A percentile compares a stretch with the other conserved stretches of the same genome.
Evolutionary conservation across 1,140 invertebrate species (phyloP).

Genomic region (Drosophila rhopaloa): DNA sequence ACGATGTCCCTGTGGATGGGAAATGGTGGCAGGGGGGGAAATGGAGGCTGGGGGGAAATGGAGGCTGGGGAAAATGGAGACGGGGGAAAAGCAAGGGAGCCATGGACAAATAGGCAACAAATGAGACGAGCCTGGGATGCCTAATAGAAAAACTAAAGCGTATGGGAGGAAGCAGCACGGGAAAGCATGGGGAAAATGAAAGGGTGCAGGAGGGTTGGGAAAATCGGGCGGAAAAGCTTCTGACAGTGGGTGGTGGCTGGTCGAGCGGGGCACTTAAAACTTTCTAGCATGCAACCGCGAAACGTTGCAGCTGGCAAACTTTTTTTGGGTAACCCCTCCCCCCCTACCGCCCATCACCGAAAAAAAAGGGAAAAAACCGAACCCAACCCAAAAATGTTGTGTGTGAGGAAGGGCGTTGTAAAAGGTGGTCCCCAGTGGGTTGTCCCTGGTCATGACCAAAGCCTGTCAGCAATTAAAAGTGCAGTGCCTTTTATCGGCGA

Average conservation of each 20-base stretch:
- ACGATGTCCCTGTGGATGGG: conserved; percentile 54
- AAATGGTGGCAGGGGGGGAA: neutral
- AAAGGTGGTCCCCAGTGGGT: conserved; percentile 9
- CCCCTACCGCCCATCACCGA: neutral
- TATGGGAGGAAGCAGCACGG: conserved; percentile 47
- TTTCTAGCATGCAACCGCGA: conserved; percentile 78
- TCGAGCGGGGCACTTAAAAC: conserved; percentile 77
- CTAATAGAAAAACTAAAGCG: conserved; percentile 78
- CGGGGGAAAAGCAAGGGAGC: conserved; percentile 1
- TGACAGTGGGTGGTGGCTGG: conserved; percentile 25
- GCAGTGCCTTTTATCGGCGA: conserved; percentile 5
- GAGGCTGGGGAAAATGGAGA: conserved; percentile 1
- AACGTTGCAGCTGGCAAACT: conserved; percentile 69
- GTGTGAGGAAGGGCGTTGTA: conserved; percentile 8
- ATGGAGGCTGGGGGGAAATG: neutral
- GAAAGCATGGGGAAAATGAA: conserved; percentile 9
- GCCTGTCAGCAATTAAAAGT: conserved; percentile 67
- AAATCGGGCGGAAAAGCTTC: conserved; percentile 26
- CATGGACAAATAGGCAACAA: conserved; percentile 77
- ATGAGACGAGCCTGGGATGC: conserved; percentile 74
- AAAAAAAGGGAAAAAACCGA: neutral
- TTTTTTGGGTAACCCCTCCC: conserved; percentile 27
- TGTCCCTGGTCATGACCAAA: conserved; percentile 46
- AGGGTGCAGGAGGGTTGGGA: neutral
- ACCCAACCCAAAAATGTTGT: neutral